Evolutionary conservation across 2,888 invertebrate species (phyloP).

Genomic region (Platypus cylindrus): DNA sequence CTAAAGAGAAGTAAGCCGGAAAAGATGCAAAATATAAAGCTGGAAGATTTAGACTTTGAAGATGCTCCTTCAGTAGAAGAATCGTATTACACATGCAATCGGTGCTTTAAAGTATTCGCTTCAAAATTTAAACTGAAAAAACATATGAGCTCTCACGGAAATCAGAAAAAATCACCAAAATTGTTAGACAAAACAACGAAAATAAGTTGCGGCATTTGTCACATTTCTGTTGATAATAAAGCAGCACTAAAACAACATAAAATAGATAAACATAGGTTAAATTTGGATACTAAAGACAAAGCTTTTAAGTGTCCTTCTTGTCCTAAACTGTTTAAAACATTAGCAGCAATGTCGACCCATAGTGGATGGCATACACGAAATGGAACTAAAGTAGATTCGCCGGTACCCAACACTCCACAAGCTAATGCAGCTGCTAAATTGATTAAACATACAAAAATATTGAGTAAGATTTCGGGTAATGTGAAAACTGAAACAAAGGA

Average conservation of each 20-base stretch:
- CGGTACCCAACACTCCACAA: conserved; percentile 4
- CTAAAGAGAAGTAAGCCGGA: conserved; percentile 8
- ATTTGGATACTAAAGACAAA: conserved; percentile 30
- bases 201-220: conserved; percentile 50
- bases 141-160: conserved; percentile 39
- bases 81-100: conserved; percentile 35
- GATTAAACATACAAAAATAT: conserved; percentile 38
- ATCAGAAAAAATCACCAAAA: conserved; percentile 28
- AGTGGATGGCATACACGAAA: conserved; percentile 45
- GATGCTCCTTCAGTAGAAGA: conserved; percentile 23
- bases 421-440: conserved; percentile 4
- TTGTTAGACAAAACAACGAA: conserved; percentile 24
- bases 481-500: conserved; percentile 6
- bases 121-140: conserved; percentile 33
- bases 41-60: conserved; percentile 10
- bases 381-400: conserved; percentile 1
- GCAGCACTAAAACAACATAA: conserved; percentile 44
- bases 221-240: conserved; percentile 44
- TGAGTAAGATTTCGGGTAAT: conserved; percentile 22
- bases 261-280: conserved; percentile 32
- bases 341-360: conserved; percentile 48
- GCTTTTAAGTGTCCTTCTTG: conserved; percentile 43
- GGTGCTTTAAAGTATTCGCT: conserved; percentile 39
- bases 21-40: conserved; percentile 7
- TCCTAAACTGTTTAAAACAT: conserved; percentile 46